These are phyloP conservation scores for Chondrilla cf. caribensis DNA, from an alignment of 37 sponge, comb jelly and placozoan species.

Conservation along the genomic window DNA sequence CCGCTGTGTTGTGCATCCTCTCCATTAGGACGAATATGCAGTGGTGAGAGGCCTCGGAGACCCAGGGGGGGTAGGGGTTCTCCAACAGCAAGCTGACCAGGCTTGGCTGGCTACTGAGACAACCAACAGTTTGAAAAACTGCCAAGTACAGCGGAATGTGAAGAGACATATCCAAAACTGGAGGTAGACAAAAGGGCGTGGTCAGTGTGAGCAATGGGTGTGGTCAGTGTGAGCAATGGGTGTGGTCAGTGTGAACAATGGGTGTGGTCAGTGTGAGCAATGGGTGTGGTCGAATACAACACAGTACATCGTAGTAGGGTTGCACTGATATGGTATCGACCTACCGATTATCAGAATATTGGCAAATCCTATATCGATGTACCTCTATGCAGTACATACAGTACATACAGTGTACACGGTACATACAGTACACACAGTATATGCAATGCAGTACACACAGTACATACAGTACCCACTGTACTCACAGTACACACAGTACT, in stretches of 20 bases:
- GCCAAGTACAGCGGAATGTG: conserved; percentile 76
- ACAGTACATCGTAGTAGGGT: neutral
- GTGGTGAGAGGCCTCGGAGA: neutral
- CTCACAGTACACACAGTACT: neutral
- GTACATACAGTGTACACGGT: neutral
- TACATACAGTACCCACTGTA: neutral
- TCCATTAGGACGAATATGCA: conserved; percentile 33
- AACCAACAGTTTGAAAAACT: conserved; percentile 46
- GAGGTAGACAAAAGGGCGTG: too few species aligned
- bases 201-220: too few species aligned
- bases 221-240: neutral
- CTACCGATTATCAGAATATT: neutral
- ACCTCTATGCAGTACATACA: too few species aligned
- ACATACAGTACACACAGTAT: neutral
- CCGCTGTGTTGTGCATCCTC: conserved; percentile 43
- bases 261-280: neutral
- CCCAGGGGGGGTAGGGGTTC: neutral
- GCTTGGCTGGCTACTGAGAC: conserved; percentile 34
- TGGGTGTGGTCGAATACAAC: neutral
- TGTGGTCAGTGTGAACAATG: neutral
- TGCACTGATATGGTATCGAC: neutral
- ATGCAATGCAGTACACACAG: neutral
- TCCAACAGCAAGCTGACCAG: conserved; percentile 41
- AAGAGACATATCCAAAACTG: conserved; percentile 85
- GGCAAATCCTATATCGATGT: too few species aligned